Base-by-base conservation (phyloP, 2,888 invertebrate genomes). In the Priocnemis perturbator region DNA sequence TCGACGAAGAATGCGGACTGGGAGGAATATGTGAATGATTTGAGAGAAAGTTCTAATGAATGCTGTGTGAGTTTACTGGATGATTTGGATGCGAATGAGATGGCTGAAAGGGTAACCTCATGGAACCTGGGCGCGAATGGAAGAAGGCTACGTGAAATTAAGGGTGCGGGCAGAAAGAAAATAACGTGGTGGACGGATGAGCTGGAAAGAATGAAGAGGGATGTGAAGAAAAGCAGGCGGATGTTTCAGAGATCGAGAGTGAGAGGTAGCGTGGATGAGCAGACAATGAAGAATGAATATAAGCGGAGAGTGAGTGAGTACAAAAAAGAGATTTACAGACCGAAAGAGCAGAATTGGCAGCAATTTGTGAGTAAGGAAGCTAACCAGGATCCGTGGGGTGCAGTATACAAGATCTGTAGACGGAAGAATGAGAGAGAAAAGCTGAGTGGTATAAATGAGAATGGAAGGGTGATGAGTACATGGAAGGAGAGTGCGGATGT, bases 121-220 rank as follows among this genome's bases (percentile, higher is more conserved):
- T 68, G 63, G 68, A 56, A 64, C n/a, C n/a, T 3, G 0, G 48
- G 0, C 0, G 61, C 2, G 19, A 64, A 53, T 47, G 53, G 52
- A 3, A n/a, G 23, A 0, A 4, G 44, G 1, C 0, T 69, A 56
- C 20, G 23, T 15, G 9, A 15, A 17, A 45, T 0, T 0, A 15
- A 2, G 7, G 0, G 19, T 2, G 1, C 0, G 26, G 15, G 17
- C 23, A 21, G 11, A 0, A 53, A 23, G n/a, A 58, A 19, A 17
- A 15, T 21, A 0, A 19, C 0, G 0, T 67, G 69, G 69, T 69
- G 64, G 64, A 58, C 50, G 7, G 3, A 17, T 14, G 69, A 61
- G 0, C 20, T 69, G 21, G 44, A 5, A 0, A 48, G 9, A 0
- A 15, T 56, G 7, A 64, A 52, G 23, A 14, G 2, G 2, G 19